These are phyloP conservation scores for Deroplatys truncata DNA, from an alignment of 2,888 invertebrate species.

Conservation along the genomic window DNA sequence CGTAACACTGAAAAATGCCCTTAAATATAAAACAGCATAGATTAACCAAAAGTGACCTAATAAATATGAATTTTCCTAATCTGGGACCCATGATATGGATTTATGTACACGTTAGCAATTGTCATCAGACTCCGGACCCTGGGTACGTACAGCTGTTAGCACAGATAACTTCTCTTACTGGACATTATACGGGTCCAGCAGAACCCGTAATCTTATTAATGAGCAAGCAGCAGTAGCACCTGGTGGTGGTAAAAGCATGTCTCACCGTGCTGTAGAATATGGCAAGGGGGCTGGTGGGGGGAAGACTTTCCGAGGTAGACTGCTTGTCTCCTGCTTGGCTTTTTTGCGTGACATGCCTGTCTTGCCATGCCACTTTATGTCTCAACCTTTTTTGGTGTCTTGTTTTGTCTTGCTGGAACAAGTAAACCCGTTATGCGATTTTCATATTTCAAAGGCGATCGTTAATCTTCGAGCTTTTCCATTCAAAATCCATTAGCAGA, in stretches of 20 bases:
- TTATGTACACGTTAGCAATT: no score
- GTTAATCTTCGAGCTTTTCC: neutral
- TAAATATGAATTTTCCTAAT: no score
- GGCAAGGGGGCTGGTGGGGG: neutral
- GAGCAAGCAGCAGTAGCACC: neutral
- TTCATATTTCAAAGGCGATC: neutral
- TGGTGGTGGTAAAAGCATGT: neutral
- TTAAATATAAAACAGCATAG: no score
- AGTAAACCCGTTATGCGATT: neutral
- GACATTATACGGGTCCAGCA: no score
- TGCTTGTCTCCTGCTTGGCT: neutral
- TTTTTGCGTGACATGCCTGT: neutral
- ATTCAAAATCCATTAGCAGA: neutral
- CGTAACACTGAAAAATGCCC: no score
- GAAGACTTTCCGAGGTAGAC: neutral
- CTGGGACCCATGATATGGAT: no score
- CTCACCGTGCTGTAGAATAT: neutral
- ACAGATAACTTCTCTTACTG: no score
- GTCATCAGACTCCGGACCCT: no score
- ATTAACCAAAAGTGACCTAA: no score
- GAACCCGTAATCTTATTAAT: neutral
- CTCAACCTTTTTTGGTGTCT: neutral
- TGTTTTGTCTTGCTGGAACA: neutral
- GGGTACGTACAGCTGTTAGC: no score
- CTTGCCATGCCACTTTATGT: neutral